These are phyloP conservation scores for Ericerus pela DNA, from an alignment of 1,140 invertebrate species.

Conservation along the genomic window DNA sequence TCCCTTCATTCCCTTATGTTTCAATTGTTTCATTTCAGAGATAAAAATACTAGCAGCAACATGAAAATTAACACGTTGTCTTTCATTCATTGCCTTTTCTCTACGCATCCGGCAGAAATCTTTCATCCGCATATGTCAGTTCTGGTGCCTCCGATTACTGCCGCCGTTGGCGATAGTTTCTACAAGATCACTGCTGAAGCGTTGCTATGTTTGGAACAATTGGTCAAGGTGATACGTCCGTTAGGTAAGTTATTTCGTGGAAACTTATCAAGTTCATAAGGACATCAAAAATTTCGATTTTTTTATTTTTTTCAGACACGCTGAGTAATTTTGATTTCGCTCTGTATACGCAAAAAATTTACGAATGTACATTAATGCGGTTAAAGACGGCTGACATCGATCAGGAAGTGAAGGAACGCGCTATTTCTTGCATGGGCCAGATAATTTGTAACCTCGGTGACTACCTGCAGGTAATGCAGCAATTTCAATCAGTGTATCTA, in stretches of 20 bases:
- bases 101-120: conserved; percentile 62
- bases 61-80: conserved; percentile 97
- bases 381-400: conserved; percentile 91
- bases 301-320: conserved; percentile 29
- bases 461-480: conserved; percentile 37
- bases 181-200: conserved; percentile 97
- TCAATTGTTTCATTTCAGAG: conserved; percentile 36
- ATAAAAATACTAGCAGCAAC: conserved; percentile 88
- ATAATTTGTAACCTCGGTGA: conserved; percentile 86
- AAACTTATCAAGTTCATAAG: background rate
- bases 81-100: conserved; percentile 76
- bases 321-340: conserved; percentile 56
- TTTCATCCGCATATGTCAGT: conserved; percentile 65
- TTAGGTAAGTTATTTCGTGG: conserved; percentile 39
- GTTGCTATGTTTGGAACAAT: conserved; percentile 76
- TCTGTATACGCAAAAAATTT: conserved; percentile 64
- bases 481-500: background rate
- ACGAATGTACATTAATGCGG: conserved; percentile 66
- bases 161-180: conserved; percentile 83
- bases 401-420: conserved; percentile 95
- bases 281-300: background rate
- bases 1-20: background rate
- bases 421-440: conserved; percentile 93
- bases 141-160: conserved; percentile 74
- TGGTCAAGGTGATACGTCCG: conserved; percentile 87